Base-by-base conservation (phyloP, 2,113 vertebrate species). In the Boulengeromyrus knoepffleri region DNA sequence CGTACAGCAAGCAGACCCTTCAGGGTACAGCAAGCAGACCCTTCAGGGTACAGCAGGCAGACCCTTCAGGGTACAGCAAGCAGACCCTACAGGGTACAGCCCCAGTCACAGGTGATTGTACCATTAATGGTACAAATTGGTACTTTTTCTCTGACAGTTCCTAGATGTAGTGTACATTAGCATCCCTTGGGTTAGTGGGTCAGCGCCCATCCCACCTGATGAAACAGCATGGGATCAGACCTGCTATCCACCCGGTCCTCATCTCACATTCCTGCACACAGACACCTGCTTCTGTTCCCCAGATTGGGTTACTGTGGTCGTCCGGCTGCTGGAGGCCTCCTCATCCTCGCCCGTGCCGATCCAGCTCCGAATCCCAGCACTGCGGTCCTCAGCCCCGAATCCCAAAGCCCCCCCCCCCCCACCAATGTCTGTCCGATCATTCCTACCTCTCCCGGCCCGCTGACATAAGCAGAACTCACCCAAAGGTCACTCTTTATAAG, bases 101-200 rank as follows among this genome's bases (percentile, higher is more conserved):
- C 62, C 3, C 62, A 13, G 62, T 31, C n/a, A 31, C 62, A 70
- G 27, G 58, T 66, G 8, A 31, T 70, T 70, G n/a, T 70, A 27
- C n/a, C 62, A 10, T 13, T 13, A 31, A 31, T 31, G n/a, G 62
- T 70, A 70, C n/a, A 70, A 70, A 27, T n/a, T 10, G 24, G 58
- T 66, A 27, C 24, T 66, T 10, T 66, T 66, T 21, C 24, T 66
- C 24, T 27, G 8, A n/a, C 21, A 62, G 24, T 58, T 21, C 21
- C 21, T 21, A 58, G 56, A 91, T 94, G 94, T 94, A 94, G 92
- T 88, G 92, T 93, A 91, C 62, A 17, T 92, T 95, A 95, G 94
- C 94, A 93, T 94, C 62, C 92, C 77, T 87, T 93, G 90, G 90
- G 93, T 92, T 92, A 19, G 19, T 7, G 1, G 19, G 53, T 21